Evolutionary conservation across 2,797 vertebrate species (phyloP).

Genomic region (Rhynchotus rufescens): DNA sequence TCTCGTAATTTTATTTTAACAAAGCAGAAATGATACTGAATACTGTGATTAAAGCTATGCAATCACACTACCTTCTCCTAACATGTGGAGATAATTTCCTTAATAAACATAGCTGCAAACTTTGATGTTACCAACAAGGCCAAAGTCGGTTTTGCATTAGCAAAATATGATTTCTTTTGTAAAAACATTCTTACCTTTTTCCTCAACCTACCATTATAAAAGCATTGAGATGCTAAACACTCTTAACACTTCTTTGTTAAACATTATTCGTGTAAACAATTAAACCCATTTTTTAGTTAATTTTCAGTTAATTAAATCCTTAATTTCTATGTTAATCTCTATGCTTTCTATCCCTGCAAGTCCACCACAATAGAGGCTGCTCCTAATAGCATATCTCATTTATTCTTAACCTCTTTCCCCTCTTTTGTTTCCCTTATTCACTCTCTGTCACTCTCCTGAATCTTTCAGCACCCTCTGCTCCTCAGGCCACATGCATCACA

Average conservation of each 20-base stretch:
- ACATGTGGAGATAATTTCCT: neutral
- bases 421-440: neutral
- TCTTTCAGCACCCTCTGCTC: neutral
- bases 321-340: neutral
- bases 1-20: neutral
- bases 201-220: neutral
- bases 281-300: conserved; percentile 14
- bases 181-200: neutral
- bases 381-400: neutral
- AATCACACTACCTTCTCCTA: neutral
- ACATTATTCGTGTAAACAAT: neutral
- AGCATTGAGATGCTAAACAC: neutral
- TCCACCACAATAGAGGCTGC: neutral
- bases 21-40: neutral
- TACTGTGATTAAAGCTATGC: neutral
- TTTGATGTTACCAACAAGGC: neutral
- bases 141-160: neutral
- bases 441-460: neutral
- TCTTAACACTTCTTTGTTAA: neutral
- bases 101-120: neutral
- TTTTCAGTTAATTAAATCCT: conserved; percentile 18
- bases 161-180: neutral
- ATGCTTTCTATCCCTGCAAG: neutral
- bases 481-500: accelerated
- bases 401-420: neutral